Base-by-base conservation (phyloP, 1,140 invertebrate species). In the Sarcophaga peregrina region DNA sequence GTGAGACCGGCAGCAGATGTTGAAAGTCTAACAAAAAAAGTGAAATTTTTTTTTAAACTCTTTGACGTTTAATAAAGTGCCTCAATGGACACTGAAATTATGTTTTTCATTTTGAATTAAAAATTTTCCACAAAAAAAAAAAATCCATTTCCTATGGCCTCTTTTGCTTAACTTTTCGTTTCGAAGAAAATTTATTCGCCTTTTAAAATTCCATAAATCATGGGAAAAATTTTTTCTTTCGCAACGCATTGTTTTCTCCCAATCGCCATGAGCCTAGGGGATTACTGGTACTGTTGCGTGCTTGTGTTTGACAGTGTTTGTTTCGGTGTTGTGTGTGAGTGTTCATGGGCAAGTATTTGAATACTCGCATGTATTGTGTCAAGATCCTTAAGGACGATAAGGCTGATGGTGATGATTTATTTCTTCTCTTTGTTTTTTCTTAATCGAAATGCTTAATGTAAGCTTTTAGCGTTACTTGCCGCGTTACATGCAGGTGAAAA, bases 31-130 rank as follows among this genome's bases (percentile, higher is more conserved):
- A 37, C 25, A 4, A 37, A 37, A 37, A 37, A 37, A 37, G 4
- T 2, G 4, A 37, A 37, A 37, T 37, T 37, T 37, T 37, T 37
- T 37, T 45, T 78, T 50, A 10, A 78, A 78, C 75, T 78, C 75
- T 78, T 78, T 78, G 75, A 78, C 75, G 50, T 78, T 78, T 78
- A 78, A 78, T 78, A 78, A 78, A 78, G 17, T 78, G 75, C 62
- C n/a, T 68, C 62, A 68, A 68, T 68, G 62, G 62, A 8, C 62
- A 68, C 10, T 13, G 17, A 68, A 68, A 68, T 68, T 68, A 68
- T 68, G n/a, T 68, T 37, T 37, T 37, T 68, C 7, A 68, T 20
- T 20, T 68, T 20, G 20, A 68, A 68, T 68, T 68, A 62, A 68
- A 37, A 25, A 20, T 68, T 68, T 68, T 68, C 17, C 20, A 9